Conservation (phyloP, 23 tunicate genomes). For the Styela clava region DNA sequence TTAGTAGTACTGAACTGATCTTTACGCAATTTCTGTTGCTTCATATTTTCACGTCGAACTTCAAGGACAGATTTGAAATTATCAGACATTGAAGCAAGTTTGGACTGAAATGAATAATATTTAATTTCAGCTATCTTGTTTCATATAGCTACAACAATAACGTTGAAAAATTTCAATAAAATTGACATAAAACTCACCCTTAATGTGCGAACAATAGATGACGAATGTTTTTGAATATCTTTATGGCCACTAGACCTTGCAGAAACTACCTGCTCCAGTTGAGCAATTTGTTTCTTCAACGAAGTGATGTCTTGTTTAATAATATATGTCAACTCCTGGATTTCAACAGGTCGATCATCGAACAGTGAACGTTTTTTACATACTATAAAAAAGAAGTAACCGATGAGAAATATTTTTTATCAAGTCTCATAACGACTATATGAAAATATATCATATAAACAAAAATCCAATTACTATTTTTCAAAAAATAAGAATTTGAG, state of each 20-base stretch:
- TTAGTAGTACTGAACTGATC: constrained; percentile 82
- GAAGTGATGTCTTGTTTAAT: constrained; percentile 95
- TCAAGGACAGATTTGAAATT: constrained; percentile 92
- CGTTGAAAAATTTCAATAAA: not conserved
- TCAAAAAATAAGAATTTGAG: no score
- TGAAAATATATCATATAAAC: not conserved
- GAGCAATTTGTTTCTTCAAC: constrained; percentile 59
- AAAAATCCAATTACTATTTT: not conserved
- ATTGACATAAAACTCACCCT: constrained; percentile 72
- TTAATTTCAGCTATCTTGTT: no score
- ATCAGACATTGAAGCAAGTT: constrained; percentile 93
- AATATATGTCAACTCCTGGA: constrained; percentile 93
- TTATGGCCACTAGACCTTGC: constrained; percentile 11
- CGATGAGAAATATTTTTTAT: no score
- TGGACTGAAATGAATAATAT: constrained; percentile 48
- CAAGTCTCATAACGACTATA: not conserved
- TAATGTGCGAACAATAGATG: constrained; percentile 74
- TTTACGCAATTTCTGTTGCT: constrained; percentile 78
- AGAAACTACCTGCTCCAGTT: constrained; percentile 59
- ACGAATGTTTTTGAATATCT: constrained; percentile 78
- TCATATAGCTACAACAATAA: constrained; percentile 5
- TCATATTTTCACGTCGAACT: constrained; percentile 96
- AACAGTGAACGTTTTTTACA: constrained; percentile 89
- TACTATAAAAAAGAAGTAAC: constrained; percentile 29
- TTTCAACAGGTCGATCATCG: constrained; percentile 95